Evolutionary conservation across 2,888 invertebrate genomes (phyloP), one percentile per base, ranked within the genome.

Genomic region (Melipona beecheii): DNA sequence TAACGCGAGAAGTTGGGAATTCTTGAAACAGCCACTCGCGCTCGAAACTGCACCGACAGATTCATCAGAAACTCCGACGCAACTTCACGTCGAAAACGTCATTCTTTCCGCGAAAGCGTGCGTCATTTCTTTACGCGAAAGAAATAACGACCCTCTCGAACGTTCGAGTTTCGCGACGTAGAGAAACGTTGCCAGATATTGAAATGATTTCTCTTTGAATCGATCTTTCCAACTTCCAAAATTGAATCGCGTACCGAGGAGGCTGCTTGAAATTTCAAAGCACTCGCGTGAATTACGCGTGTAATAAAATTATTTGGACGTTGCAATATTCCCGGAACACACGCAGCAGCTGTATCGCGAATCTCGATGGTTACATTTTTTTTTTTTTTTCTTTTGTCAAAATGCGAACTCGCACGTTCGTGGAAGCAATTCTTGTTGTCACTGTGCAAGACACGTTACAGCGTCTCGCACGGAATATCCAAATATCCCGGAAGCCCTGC

Each of bases 1-100:
- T 71, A 76, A 52, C 76, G 65, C 58, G 52, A 60, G 54, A 76
- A 75, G 52, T 72, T 72, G 72, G 66, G 60, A 66, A 72, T 66
- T 66, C 60, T 60, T 56, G 69, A 70, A 79, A 70, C 24, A 69
- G 31, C 68, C 21, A 19, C 50, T 70, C 58, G 58, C 19, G n/a
- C 17, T 36, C 54, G 54, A 36, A 70, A n/a, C 36, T 62, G 19
- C 21, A 11, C 19, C 19, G 19, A 62, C 62, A 31, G 19, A 62
- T 62, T 62, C 31, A 4, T 62, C 19, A 19, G 17, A 21, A 62
- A 2, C 62, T 62, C 4, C 4, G 17, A 27, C 15, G n/a, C 58
- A 60, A 58, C 24, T n/a, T 58, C 43, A 58, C 56, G 4, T 24
- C 11, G 2, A 5, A 58, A 58, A 58, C 2, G 15, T 56, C n/a